Evolutionary conservation across 1,140 invertebrate species (phyloP).

Genomic region (Drosophila kurseongensis): DNA sequence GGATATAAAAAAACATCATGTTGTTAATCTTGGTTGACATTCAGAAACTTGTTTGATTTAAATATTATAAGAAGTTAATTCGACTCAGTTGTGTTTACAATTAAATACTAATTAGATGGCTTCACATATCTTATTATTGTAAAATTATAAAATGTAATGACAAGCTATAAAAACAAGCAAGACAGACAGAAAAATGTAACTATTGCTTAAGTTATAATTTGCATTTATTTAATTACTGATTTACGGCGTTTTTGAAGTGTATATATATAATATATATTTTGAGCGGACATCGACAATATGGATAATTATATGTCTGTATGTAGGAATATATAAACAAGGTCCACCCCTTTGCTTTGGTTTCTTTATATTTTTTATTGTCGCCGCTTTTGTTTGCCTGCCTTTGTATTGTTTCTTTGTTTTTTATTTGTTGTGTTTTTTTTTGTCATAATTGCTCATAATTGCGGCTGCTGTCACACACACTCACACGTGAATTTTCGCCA

Average conservation of each 20-base stretch:
- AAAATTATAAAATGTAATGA: too few relatives aligned
- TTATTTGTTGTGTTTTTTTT: slow-evolving; percentile 12
- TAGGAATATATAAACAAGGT: slow-evolving; percentile 30
- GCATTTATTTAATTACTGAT: neutral
- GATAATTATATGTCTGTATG: slow-evolving; percentile 17
- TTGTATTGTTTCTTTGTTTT: slow-evolving; percentile 35
- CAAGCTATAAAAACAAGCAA: too few relatives aligned
- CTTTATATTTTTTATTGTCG: slow-evolving; percentile 16
- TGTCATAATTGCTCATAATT: slow-evolving; percentile 79
- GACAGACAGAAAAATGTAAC: too few relatives aligned
- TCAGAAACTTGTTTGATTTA: neutral
- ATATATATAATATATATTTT: neutral
- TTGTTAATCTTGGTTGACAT: neutral
- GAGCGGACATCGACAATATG: slow-evolving; percentile 28
- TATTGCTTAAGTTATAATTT: too few relatives aligned
- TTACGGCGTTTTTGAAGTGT: neutral
- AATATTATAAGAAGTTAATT: too few relatives aligned
- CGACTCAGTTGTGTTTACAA: too few relatives aligned
- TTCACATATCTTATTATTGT: too few relatives aligned
- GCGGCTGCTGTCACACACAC: slow-evolving; percentile 59
- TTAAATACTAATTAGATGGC: too few relatives aligned
- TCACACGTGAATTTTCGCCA: slow-evolving; percentile 55
- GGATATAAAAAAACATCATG: neutral
- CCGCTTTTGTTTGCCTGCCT: slow-evolving; percentile 47
- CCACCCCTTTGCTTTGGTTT: slow-evolving; percentile 38